Evolutionary conservation across 1,140 invertebrate species (phyloP), one percentile per base, ranked within the genome.

Genomic region (Homarus americanus): DNA sequence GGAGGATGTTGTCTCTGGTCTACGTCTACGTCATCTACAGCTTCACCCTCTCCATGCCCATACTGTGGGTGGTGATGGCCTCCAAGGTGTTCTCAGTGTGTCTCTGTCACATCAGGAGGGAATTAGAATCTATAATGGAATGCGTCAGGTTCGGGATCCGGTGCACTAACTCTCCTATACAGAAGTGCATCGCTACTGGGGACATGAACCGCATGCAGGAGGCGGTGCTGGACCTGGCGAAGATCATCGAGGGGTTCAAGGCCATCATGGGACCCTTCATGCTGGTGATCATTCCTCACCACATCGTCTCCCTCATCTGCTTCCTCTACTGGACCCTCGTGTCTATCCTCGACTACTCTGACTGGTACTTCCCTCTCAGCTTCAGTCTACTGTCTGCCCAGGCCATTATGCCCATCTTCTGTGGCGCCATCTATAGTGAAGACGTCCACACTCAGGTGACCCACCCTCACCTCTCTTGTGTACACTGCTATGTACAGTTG

Each of bases 321-420:
- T 93, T 93, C 87, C 92, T 93, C 53, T 93, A 93, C 91, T 93
- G 92, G 91, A 93, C 92, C 9, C 78, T 92, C 28, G 92, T 93
- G 20, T 93, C 92, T 10, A 90, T 91, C 86, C 91, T 93, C n/a
- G 92, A 93, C 72, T 90, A 92, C 83, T 63, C 82, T 0, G 92
- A 93, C 91, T 93, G 92, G 92, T 93, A 93, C 41, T 93, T 87
- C 66, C 92, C 92, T 17, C 80, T 93, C 41, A 93, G 92, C 83
- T 93, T 93, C 53, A 87, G 92, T 15, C 92, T 93, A 20, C 92
- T 93, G 49, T 91, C 92, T 32, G 90, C 91, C 20, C 92, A 93
- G 82, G 92, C 92, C 66, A 93, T 93, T 75, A 69, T 87, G 32
- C 92, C 92, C 32, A 93, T 93, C 76, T 93, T 93, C 92, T 89